Percentiles rank a stretch among this genome's conserved stretches.
These are phyloP conservation scores for Linyphia triangularis DNA, from an alignment of 2,888 invertebrate genomes.

Conservation along the genomic window DNA sequence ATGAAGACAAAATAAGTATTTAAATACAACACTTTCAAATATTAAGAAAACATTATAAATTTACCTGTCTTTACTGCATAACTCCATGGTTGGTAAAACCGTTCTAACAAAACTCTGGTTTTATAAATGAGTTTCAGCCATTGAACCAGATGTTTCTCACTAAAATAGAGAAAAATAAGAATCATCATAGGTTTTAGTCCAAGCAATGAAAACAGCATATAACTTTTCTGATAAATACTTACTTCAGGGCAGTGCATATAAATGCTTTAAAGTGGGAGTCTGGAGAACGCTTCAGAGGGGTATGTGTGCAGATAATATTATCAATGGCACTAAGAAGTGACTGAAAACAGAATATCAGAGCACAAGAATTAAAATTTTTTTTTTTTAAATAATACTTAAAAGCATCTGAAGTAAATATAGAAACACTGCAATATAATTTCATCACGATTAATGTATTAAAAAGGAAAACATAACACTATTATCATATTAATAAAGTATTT, in stretches of 20 bases:
- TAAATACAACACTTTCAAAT: background rate
- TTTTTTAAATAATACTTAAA: background rate
- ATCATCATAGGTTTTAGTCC: no score
- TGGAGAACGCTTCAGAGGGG: conserved; percentile 93
- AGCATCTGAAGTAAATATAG: no score
- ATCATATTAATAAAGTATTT: background rate
- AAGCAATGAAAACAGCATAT: background rate
- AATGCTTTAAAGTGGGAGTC: conserved; percentile 99
- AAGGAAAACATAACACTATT: no score
- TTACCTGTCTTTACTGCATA: conserved; percentile 96
- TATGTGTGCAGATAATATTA: conserved; percentile 93
- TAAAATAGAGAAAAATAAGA: conserved; percentile 81
- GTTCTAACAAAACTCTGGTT: conserved; percentile 83
- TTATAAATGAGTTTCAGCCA: conserved; percentile 97
- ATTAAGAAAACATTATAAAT: conserved; percentile 78
- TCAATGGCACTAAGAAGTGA: conserved; percentile 94
- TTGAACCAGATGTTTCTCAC: conserved; percentile 92
- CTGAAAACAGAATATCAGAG: conserved; percentile 79
- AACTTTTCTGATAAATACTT: conserved; percentile 80
- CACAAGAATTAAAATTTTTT: conserved; percentile 11
- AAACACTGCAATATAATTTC: no score
- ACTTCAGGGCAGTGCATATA: conserved; percentile 97
- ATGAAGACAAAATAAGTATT: background rate
- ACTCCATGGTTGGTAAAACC: conserved; percentile 86
- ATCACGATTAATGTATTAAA: no score